Base-by-base conservation (phyloP, 1,140 invertebrate genomes). In the Tribolium madens region DNA sequence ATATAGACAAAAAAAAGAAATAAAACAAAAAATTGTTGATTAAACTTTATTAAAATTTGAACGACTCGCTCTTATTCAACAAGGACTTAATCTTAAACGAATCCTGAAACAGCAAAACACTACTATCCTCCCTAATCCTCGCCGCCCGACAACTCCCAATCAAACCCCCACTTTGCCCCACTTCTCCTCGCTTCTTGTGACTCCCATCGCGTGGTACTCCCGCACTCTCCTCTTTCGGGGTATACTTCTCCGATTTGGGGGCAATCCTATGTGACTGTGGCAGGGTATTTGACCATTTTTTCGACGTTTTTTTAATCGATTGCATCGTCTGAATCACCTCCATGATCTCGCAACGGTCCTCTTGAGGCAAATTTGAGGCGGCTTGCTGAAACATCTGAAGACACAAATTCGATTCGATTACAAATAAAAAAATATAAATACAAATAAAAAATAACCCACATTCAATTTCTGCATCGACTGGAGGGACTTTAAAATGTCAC, bases 391-490 rank as follows among this genome's bases (percentile, higher is more conserved):
- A 78, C 33, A 85, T 77, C 84, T 85, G 18, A 21, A 21, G 4
- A 48, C 2, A 81, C 72, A 26, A 42, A 73, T 50, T 73, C 9
- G 17, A 71, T 12, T 36, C 15, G 31, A 53, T 31, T 46, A 10
- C 36, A 12, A 42, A 14, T 68, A n/a, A 10, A 14, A 13, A 47
- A 57, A 33, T 13, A 5, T 14, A 15, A 9, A 31, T 21, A 48
- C 4, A 68, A 12, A 78, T 77, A 21, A 21, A 21, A 21, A 21
- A 21, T 26, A 5, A 26, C 21, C 21, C 21, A 86, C 84, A 73
- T 81, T 84, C 12, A 86, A 48, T 77, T 85, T 86, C 64, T 85
- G 82, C 82, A 86, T 83, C 10, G 80, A 68, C 1, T 82, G 15
- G 26, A 86, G 76, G 0, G 82, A 73, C 52, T 83, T 78, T 2